Evolutionary conservation across 2,888 invertebrate species (phyloP).

Genomic region (Onchidella celtica): DNA sequence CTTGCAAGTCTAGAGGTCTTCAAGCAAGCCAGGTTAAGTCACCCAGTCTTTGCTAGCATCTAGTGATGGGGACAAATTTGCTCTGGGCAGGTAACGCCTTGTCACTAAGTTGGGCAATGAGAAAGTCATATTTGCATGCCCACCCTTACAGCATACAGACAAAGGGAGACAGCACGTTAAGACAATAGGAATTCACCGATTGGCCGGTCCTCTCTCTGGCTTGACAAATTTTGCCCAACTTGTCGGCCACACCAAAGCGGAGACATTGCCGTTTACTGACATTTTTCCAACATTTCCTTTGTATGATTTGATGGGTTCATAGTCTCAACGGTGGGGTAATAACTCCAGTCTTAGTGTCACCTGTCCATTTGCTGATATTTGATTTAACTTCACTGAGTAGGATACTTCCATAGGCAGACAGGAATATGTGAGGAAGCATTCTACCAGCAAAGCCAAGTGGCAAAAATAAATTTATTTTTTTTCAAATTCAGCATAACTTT

Average conservation of each 20-base stretch:
- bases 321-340: too few relatives aligned
- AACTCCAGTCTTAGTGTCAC: too few relatives aligned
- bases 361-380: too few relatives aligned
- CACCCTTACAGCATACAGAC: slow-evolving; percentile 30
- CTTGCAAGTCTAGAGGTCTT: neutral
- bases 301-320: too few relatives aligned
- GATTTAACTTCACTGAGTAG: too few relatives aligned
- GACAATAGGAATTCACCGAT: slow-evolving; percentile 47
- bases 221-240: slow-evolving; percentile 11
- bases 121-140: slow-evolving; percentile 45
- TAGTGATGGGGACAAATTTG: slow-evolving; percentile 33
- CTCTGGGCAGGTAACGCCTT: slow-evolving; percentile 37
- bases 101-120: slow-evolving; percentile 53
- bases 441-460: too few relatives aligned
- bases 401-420: too few relatives aligned
- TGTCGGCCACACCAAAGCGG: too few relatives aligned
- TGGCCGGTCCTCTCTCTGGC: slow-evolving; percentile 16
- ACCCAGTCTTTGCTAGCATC: slow-evolving; percentile 48
- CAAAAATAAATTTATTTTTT: too few relatives aligned
- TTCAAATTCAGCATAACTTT: too few relatives aligned
- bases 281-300: slow-evolving; percentile 4
- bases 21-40: slow-evolving; percentile 27
- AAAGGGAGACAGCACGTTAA: slow-evolving; percentile 43
- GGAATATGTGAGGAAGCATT: too few relatives aligned
- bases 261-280: slow-evolving; percentile 16